phyloP scores from a whole-genome alignment of 2,113 vertebrate species.

The Paradisaea rubra region DNA sequence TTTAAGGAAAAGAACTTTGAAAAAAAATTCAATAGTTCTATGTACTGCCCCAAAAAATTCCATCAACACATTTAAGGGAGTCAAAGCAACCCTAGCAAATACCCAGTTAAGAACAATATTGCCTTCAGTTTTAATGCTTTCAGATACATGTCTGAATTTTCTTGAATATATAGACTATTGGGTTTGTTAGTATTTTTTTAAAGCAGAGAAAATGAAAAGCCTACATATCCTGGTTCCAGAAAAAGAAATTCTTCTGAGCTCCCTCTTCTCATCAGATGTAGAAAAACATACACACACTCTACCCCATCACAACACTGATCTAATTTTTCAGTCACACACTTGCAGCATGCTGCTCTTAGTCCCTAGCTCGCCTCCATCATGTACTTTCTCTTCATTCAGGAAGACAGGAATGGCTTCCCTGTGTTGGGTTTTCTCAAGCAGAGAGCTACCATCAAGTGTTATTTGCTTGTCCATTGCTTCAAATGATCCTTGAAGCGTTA shows the following conservation, averaged over 20 bases:
- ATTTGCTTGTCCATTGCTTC: not conserved
- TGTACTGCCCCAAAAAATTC: not conserved
- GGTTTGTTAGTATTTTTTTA: not conserved
- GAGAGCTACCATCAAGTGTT: not conserved
- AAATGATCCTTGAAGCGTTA: not conserved
- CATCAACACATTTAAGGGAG: not conserved
- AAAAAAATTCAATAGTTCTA: not conserved
- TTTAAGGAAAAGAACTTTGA: not conserved
- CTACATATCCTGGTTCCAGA: not conserved
- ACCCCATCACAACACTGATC: not conserved
- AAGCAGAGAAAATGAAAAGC: not conserved
- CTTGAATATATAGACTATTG: not conserved
- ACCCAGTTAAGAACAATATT: not conserved
- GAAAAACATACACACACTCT: not conserved
- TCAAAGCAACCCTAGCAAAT: not conserved
- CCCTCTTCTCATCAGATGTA: not conserved
- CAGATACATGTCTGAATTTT: not conserved
- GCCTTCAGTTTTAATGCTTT: not conserved
- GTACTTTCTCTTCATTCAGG: not conserved
- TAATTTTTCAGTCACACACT: not conserved
- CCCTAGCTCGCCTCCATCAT: not conserved
- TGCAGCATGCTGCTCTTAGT: not conserved
- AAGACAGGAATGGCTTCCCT: not conserved
- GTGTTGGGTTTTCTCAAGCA: not conserved
- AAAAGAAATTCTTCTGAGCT: not conserved